phyloP scores from a whole-genome alignment of 1,140 invertebrate genomes.

The Diachasma alloeum region DNA sequence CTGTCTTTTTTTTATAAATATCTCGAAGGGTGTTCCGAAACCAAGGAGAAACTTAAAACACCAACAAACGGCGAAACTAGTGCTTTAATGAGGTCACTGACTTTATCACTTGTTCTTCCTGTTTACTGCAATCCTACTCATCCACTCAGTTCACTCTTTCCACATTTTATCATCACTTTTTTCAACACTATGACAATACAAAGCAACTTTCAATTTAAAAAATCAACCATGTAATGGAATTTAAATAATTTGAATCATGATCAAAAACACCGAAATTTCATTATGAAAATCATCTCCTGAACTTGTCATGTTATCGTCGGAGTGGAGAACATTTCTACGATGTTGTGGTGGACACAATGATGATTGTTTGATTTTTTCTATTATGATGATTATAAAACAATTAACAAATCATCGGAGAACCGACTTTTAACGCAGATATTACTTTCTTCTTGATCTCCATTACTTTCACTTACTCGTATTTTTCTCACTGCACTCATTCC shows the following conservation, averaged over 20 bases:
- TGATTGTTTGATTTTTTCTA: neutral
- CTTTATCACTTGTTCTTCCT: neutral
- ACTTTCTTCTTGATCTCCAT: slow-evolving; percentile 23
- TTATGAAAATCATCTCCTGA: neutral
- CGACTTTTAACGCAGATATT: neutral
- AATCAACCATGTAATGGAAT: too few species aligned
- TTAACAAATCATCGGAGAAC: neutral
- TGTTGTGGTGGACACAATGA: too few species aligned
- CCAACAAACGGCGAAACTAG: neutral
- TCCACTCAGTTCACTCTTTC: neutral
- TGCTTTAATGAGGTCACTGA: neutral
- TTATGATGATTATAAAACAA: neutral
- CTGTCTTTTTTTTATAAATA: neutral
- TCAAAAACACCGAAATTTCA: neutral
- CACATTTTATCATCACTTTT: neutral
- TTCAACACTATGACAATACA: too few species aligned
- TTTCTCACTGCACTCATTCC: slow-evolving; percentile 11
- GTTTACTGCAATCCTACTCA: neutral
- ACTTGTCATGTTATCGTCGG: neutral
- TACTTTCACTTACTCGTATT: slow-evolving; percentile 21
- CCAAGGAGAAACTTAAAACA: neutral
- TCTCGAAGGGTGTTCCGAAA: neutral
- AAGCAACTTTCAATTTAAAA: too few species aligned
- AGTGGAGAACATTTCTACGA: too few species aligned
- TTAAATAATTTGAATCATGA: too few species aligned